phyloP scores from a whole-genome alignment of 2,888 invertebrate genomes.

The Abrostola tripartita region DNA sequence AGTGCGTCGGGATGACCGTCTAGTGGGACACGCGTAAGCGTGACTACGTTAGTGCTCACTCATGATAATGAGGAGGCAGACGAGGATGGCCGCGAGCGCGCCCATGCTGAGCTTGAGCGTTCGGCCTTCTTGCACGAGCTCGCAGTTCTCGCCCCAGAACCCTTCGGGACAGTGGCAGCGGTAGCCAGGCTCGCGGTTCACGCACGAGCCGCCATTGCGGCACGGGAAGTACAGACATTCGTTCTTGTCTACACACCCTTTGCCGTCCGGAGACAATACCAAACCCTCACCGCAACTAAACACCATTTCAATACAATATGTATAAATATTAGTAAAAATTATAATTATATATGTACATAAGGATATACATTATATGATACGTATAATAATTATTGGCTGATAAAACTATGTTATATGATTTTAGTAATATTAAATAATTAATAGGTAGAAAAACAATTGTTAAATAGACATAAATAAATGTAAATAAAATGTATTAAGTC shows the following conservation, averaged over 20 bases:
- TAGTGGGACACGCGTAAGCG: constrained; percentile 68
- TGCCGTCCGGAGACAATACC: constrained; percentile 95
- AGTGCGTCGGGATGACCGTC: constrained; percentile 63
- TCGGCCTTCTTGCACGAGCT: constrained; percentile 97
- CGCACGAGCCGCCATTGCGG: constrained; percentile 96
- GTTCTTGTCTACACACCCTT: constrained; percentile 98
- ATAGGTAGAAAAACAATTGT: not conserved
- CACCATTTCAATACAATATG: constrained; percentile 75
- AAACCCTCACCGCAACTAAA: constrained; percentile 97
- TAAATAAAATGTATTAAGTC: constrained; percentile 30
- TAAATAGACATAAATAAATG: constrained; percentile 36
- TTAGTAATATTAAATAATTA: constrained; percentile 1
- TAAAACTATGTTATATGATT: not conserved
- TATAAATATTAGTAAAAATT: constrained; percentile 39
- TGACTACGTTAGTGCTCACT: constrained; percentile 91
- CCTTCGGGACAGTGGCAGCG: constrained; percentile 97
- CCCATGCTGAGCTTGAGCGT: constrained; percentile 98
- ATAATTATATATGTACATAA: constrained; percentile 23
- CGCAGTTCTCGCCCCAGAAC: constrained; percentile 98
- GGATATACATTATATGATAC: constrained; percentile 11
- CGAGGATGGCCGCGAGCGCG: constrained; percentile 98
- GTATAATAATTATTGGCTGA: constrained; percentile 1
- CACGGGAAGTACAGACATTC: constrained; percentile 98
- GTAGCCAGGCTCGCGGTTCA: constrained; percentile 96
- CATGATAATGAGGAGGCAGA: constrained; percentile 98